Evolutionary conservation across 2,797 vertebrate species (phyloP).

Genomic region (Choloepus didactylus): DNA sequence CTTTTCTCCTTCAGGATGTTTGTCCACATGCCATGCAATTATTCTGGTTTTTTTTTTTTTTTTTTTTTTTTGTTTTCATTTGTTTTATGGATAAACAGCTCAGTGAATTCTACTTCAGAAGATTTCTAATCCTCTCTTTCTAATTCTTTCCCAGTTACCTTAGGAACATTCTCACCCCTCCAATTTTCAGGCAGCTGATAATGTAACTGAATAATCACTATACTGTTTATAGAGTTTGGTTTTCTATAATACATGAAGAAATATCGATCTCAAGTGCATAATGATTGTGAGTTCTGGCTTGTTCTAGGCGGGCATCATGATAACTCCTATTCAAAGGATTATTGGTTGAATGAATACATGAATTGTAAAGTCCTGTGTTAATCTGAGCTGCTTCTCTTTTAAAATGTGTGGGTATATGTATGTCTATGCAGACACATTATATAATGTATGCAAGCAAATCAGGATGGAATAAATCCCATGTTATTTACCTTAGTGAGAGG

Average conservation of each 20-base stretch:
- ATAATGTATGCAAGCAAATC: not conserved
- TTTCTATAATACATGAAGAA: not conserved
- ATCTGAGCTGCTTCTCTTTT: not conserved
- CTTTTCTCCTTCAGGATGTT: not conserved
- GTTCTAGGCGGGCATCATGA: not conserved
- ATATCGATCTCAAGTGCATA: not conserved
- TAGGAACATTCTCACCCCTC: constrained; percentile 3
- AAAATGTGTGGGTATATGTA: not conserved
- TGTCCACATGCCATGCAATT: not conserved
- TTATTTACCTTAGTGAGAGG: constrained; percentile 92
- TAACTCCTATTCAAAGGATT: not conserved
- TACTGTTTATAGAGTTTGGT: too few relatives aligned
- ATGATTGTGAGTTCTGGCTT: constrained; percentile 53
- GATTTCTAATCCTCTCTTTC: constrained; percentile 4
- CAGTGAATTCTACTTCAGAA: not conserved
- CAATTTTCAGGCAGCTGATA: not conserved
- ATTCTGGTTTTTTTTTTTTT: not conserved
- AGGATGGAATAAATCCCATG: not conserved
- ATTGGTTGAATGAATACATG: not conserved
- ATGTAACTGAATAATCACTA: not conserved
- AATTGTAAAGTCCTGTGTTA: not conserved
- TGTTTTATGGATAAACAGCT: not conserved
- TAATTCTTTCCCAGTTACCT: not conserved
- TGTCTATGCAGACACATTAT: not conserved
- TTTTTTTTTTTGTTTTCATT: not conserved